Percentiles rank a stretch among this genome's conserved stretches.
Conservation (phyloP, 1,140 invertebrate genomes). For the Chironomus striatipennis region DNA sequence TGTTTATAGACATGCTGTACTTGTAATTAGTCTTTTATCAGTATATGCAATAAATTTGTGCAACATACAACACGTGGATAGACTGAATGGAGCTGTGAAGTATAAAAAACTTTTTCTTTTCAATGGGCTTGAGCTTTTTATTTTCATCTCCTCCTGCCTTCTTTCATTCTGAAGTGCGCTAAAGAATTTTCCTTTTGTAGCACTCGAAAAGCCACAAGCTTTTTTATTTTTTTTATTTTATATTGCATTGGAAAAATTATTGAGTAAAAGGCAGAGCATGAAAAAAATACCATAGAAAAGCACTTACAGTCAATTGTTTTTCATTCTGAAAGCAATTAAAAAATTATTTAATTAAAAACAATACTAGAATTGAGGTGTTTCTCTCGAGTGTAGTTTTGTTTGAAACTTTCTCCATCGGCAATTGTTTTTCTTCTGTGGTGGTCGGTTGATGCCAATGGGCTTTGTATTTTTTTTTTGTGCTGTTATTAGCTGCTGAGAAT, state of each 20-base stretch:
- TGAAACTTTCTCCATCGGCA: neutral
- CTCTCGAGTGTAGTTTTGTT: neutral
- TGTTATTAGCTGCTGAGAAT: no score
- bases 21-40: neutral
- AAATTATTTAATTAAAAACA: constrained; percentile 15
- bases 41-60: neutral
- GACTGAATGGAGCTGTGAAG: neutral
- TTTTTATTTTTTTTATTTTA: no score
- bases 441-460: no score
- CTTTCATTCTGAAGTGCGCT: neutral
- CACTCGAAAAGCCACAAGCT: constrained; percentile 11
- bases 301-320: neutral
- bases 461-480: no score
- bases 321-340: constrained; percentile 9
- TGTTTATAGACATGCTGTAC: neutral
- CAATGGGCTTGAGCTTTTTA: constrained; percentile 6
- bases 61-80: neutral
- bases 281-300: constrained; percentile 13
- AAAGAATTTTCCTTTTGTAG: neutral
- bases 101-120: neutral
- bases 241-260: neutral
- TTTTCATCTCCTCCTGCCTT: neutral
- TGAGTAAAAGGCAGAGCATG: neutral
- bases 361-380: neutral
- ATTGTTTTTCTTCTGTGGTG: no score